Evolutionary conservation across 2,888 invertebrate genomes (phyloP), one percentile per base, ranked within the genome.

Genomic region (Malacosoma neustria): DNA sequence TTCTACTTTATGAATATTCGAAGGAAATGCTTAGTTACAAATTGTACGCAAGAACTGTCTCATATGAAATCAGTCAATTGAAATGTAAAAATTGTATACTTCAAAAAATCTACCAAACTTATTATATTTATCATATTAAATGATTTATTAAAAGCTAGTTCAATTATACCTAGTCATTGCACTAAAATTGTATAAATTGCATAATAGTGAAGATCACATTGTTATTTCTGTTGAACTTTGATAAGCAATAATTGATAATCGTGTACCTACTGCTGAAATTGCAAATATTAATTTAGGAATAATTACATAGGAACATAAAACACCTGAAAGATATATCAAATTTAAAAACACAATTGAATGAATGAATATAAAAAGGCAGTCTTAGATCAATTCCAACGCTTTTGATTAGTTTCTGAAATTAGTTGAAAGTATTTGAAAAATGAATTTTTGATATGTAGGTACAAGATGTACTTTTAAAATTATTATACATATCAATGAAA

Each of bases 151-250:
- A 63, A 46, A 54, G 51, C 72, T 81, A 80, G 59, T 61, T 67
- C 62, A 68, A 63, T 84, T 82, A 84, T 54, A 74, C 68, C 85
- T 85, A 84, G 74, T 79, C 79, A 85, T 85, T 85, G 85, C 85
- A 85, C 85, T 84, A 84, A 81, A 73, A 69, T 81, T 81, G 72
- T 80, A 82, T 81, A 79, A 81, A 75, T 81, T 80, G 82, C 72
- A 74, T 53, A 63, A 72, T 65, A 68, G 66, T 68, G 66, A 73
- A 72, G 67, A 72, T 76, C 74, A 73, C 74, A 66, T 62, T 62
- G 42, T 45, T 66, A 61, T 64, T 56, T 52, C 55, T 62, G 64
- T 61, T 63, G 57, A 66, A 65, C 51, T 46, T 61, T 54, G 54
- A 48, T 55, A 55, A 51, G 56, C 52, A 58, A 51, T 46, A 52